phyloP scores from a whole-genome alignment of 2,888 invertebrate genomes.

The Copidosoma aretas region DNA sequence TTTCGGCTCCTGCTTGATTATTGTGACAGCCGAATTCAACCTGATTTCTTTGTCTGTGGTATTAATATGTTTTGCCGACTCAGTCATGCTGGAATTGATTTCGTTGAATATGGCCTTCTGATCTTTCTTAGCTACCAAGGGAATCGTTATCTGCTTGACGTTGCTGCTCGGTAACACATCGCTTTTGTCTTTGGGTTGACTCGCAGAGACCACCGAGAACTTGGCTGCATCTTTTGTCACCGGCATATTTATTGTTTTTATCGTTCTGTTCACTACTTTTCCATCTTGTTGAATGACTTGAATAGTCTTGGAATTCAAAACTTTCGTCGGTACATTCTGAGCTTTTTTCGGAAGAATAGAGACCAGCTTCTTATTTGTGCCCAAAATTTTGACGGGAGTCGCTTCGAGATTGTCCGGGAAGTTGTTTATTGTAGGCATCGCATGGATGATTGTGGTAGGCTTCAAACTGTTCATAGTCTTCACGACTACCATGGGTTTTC shows the following conservation, averaged over 20 bases:
- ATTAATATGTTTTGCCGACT: constrained; percentile 28
- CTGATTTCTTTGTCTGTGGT: constrained; percentile 22
- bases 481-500: too few species aligned
- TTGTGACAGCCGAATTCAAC: constrained; percentile 16
- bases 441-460: constrained; percentile 3
- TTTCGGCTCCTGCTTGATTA: constrained; percentile 47
- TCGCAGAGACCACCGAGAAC: constrained; percentile 6
- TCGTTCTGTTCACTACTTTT: constrained; percentile 16
- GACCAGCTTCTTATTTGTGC: not conserved
- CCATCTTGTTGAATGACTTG: constrained; percentile 7
- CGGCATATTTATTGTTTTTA: constrained; percentile 16
- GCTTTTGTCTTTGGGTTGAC: constrained; percentile 10
- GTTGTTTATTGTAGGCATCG: constrained; percentile 16
- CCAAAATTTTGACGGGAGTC: constrained; percentile 2
- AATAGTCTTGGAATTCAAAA: not conserved
- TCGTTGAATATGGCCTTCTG: constrained; percentile 26
- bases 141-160: constrained; percentile 32
- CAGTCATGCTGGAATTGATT: constrained; percentile 31
- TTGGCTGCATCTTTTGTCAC: constrained; percentile 19
- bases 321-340: too few species aligned
- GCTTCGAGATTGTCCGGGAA: constrained; percentile 15
- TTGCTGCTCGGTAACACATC: not conserved
- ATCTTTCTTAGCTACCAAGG: constrained; percentile 32
- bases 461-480: too few species aligned
- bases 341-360: not conserved